phyloP scores from a whole-genome alignment of 2,888 invertebrate genomes.

The Nemapogon koenigi region DNA sequence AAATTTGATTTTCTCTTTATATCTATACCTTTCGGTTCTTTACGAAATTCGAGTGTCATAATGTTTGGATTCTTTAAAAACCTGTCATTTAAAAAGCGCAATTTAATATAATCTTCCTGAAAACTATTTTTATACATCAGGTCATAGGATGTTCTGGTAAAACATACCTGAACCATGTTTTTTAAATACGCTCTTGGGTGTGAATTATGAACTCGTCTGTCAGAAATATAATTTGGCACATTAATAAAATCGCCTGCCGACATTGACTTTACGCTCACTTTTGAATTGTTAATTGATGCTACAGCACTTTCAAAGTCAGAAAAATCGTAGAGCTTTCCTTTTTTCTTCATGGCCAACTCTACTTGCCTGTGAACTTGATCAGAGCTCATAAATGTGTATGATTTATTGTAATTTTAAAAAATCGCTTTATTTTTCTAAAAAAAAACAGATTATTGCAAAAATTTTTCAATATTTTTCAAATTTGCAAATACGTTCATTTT shows the following conservation, averaged over 20 bases:
- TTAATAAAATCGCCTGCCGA: slow-evolving; percentile 16
- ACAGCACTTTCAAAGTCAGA: slow-evolving; percentile 18
- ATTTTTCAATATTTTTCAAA: too few species aligned
- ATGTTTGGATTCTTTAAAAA: slow-evolving; percentile 17
- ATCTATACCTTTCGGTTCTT: slow-evolving; percentile 16
- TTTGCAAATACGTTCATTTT: too few species aligned
- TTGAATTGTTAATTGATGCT: slow-evolving; percentile 14
- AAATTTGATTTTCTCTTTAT: slow-evolving; percentile 13
- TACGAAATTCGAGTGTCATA: slow-evolving; percentile 7
- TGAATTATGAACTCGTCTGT: slow-evolving; percentile 18
- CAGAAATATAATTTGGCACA: slow-evolving; percentile 17
- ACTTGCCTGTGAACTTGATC: slow-evolving; percentile 20
- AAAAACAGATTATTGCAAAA: too few species aligned
- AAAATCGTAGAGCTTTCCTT: slow-evolving; percentile 17
- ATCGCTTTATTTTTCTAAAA: too few species aligned
- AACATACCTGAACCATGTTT: slow-evolving; percentile 18
- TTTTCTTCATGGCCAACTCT: slow-evolving; percentile 18
- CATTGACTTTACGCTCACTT: slow-evolving; percentile 9
- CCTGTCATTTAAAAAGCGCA: slow-evolving; percentile 15
- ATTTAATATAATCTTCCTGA: slow-evolving; percentile 13
- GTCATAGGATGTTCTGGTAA: slow-evolving; percentile 14
- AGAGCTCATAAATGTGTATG: slow-evolving; percentile 20
- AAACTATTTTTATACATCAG: slow-evolving; percentile 18
- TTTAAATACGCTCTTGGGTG: slow-evolving; percentile 19
- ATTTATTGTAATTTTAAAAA: too few species aligned